phyloP scores from a whole-genome alignment of 2,797 vertebrate genomes.

The Sebastes iracundus region DNA sequence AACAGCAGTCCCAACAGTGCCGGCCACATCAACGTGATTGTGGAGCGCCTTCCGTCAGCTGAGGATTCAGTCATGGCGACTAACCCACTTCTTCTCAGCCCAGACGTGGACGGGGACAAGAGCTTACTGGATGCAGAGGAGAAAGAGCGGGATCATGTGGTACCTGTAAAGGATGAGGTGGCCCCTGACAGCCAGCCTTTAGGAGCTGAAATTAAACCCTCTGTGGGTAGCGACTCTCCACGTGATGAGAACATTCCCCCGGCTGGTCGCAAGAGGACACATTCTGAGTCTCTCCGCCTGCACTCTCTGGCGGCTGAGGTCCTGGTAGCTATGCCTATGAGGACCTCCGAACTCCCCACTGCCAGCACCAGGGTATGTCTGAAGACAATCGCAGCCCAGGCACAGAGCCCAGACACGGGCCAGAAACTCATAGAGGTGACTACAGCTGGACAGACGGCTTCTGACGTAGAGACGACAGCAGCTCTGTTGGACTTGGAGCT shows the following conservation, averaged over 20 bases:
- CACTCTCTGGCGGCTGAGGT: constrained; percentile 96
- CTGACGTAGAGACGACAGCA: constrained; percentile 70
- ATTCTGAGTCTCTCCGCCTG: constrained; percentile 94
- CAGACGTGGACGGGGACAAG: constrained; percentile 79
- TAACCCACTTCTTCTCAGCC: constrained; percentile 86
- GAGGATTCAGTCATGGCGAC: constrained; percentile 85
- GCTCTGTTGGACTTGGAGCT: constrained; percentile 81
- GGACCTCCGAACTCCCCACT: constrained; percentile 86
- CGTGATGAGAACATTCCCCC: constrained; percentile 92
- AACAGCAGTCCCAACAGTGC: constrained; percentile 90
- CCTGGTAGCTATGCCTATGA: constrained; percentile 95
- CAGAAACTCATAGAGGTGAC: constrained; percentile 76
- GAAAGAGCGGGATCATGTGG: constrained; percentile 39
- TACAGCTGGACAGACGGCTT: constrained; percentile 36
- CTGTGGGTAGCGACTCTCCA: constrained; percentile 48
- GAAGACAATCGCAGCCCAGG: constrained; percentile 43
- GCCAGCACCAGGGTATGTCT: constrained; percentile 49
- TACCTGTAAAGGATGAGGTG: constrained; percentile 73
- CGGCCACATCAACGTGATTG: constrained; percentile 96
- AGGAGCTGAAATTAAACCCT: constrained; percentile 19
- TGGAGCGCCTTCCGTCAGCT: constrained; percentile 93
- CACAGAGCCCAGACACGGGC: constrained; percentile 71
- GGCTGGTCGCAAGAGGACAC: constrained; percentile 89
- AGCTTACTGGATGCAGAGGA: constrained; percentile 67
- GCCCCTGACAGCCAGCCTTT: constrained; percentile 44